These are phyloP conservation scores for Cottoperca gobio DNA, from an alignment of 2,797 vertebrate genomes.

Conservation along the genomic window DNA sequence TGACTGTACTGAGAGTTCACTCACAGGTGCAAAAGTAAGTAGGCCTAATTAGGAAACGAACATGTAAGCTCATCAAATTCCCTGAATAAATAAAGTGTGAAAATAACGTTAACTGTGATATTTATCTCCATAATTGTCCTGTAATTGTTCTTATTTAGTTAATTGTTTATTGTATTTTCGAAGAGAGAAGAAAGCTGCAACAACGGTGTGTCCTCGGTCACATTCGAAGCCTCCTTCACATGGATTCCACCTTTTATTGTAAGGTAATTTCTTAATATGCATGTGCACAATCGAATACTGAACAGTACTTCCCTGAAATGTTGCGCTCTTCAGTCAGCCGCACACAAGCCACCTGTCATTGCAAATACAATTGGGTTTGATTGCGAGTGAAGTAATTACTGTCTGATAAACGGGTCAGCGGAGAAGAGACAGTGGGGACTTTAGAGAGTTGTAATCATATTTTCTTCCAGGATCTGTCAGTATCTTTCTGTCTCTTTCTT, in stretches of 20 bases:
- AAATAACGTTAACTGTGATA: background rate
- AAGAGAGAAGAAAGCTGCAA: background rate
- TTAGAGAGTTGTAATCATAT: slow-evolving; percentile 32
- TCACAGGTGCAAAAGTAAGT: background rate
- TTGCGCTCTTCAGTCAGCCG: background rate
- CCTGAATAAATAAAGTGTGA: background rate
- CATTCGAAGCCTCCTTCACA: background rate
- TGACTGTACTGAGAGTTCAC: background rate
- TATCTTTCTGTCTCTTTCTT: slow-evolving; percentile 2
- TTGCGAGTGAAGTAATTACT: slow-evolving; percentile 15
- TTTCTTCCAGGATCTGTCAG: slow-evolving; percentile 34
- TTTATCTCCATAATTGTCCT: background rate
- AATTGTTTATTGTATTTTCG: background rate
- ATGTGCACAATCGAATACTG: background rate
- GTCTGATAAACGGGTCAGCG: slow-evolving; percentile 23
- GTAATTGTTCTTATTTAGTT: too few relatives aligned
- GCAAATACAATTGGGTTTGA: background rate
- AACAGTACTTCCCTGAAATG: background rate
- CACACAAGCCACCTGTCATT: background rate
- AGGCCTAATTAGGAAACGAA: background rate
- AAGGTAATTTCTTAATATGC: slow-evolving; percentile 19
- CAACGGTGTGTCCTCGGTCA: background rate
- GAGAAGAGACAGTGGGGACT: slow-evolving; percentile 35
- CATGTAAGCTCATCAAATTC: background rate
- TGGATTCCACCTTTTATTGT: background rate